phyloP scores from a whole-genome alignment of 2,113 vertebrate species.

The Cyanocitta stelleri region DNA sequence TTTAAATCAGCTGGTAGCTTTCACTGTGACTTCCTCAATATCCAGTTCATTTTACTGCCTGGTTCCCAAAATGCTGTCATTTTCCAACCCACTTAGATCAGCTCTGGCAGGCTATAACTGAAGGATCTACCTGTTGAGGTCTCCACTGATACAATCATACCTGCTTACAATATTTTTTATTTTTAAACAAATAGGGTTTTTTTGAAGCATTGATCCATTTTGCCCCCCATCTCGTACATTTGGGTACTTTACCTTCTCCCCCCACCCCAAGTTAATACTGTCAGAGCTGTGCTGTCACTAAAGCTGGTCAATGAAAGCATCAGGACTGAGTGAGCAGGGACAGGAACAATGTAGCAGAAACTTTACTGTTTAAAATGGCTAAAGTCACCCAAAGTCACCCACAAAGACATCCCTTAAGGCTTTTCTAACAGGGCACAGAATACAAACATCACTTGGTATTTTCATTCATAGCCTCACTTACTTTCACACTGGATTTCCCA shows the following conservation, averaged over 20 bases:
- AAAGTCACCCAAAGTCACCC: background rate
- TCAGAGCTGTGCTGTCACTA: background rate
- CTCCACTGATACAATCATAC: background rate
- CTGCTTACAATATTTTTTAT: background rate
- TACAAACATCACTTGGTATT: background rate
- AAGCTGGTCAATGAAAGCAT: background rate
- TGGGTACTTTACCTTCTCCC: background rate
- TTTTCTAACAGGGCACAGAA: background rate
- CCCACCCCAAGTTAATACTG: background rate
- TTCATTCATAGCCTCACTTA: background rate
- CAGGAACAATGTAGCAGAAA: background rate
- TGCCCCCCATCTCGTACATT: background rate
- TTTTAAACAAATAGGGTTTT: background rate
- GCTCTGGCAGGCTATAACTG: background rate
- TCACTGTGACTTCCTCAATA: background rate
- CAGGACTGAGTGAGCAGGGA: background rate
- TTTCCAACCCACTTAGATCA: background rate
- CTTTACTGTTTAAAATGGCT: background rate
- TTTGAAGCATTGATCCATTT: background rate
- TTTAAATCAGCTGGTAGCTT: background rate
- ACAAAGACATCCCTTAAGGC: background rate
- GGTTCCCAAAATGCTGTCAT: background rate
- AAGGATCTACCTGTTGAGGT: background rate
- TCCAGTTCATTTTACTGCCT: background rate
- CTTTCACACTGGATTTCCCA: background rate